phyloP scores from a whole-genome alignment of 2,797 vertebrate genomes.

The Crocodylus rhombifer region DNA sequence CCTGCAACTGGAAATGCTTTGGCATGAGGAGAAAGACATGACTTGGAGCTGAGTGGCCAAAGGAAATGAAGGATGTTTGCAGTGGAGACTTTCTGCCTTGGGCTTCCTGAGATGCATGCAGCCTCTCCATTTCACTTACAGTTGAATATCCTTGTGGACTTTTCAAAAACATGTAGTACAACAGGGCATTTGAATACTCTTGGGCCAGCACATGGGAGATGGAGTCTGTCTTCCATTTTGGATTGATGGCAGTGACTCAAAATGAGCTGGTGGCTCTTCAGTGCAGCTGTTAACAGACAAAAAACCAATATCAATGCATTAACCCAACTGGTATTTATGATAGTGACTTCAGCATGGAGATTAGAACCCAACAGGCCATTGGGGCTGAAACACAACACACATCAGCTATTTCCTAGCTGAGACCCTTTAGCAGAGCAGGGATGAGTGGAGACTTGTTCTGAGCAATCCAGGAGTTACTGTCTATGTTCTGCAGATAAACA shows the following conservation, averaged over 20 bases:
- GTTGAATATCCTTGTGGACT: not conserved
- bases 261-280: not conserved
- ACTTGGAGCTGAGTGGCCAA: not conserved
- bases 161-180: no score
- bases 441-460: not conserved
- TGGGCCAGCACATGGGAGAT: not conserved
- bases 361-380: rapidly evolving
- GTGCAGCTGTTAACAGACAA: not conserved
- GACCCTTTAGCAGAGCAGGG: not conserved
- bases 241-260: no score
- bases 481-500: not conserved
- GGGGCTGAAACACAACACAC: not conserved
- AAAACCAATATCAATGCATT: not conserved
- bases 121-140: not conserved
- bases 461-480: not conserved
- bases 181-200: no score
- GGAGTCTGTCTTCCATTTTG: not conserved
- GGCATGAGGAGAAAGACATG: not conserved
- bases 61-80: not conserved
- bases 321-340: rapidly evolving
- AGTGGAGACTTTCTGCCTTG: not conserved
- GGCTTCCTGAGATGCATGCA: not conserved
- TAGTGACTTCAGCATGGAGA: not conserved
- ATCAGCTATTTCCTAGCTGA: not conserved
- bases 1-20: not conserved